Evolutionary conservation across 1,140 invertebrate species (phyloP).

Genomic region (Caenorhabditis elegans): WBcel235 BX284606.5:7075001-7075500

Average conservation of each 20-base stretch:
- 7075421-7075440: slow-evolving; percentile 23
- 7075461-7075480: not conserved
- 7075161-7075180: not conserved
- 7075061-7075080: slow-evolving; percentile 64
- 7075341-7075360: not conserved
- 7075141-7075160: not conserved
- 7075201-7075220: not conserved
- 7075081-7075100: slow-evolving; percentile 63
- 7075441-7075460: not conserved
- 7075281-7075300: not conserved
- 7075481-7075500: slow-evolving; percentile 15
- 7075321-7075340: not conserved
- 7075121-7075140: slow-evolving; percentile 54
- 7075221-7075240: too few species aligned
- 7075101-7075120: slow-evolving; percentile 65
- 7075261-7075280: not conserved
- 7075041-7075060: slow-evolving; percentile 63
- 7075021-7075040: slow-evolving; percentile 44
- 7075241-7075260: too few species aligned
- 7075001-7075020: too few species aligned
- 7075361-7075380: slow-evolving; percentile 22
- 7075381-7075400: not conserved
- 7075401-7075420: slow-evolving; percentile 20
- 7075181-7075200: slow-evolving; percentile 5
- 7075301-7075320: not conserved